Conservation (phyloP, 1,140 invertebrate species). For the Phenacoccus solenopsis region DNA sequence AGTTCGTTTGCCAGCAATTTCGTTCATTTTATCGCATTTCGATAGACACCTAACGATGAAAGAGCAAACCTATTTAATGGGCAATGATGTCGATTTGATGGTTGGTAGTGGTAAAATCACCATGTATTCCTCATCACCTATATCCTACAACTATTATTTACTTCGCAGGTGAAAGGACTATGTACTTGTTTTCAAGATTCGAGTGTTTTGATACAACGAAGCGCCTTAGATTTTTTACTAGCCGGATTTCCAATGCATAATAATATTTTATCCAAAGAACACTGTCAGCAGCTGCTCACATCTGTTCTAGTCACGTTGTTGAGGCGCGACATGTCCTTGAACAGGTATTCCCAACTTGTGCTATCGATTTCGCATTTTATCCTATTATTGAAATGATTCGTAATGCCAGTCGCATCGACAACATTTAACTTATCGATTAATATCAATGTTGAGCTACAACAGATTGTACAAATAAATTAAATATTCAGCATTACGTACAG, state of each 20-base stretch:
- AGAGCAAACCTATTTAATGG: constrained; percentile 75
- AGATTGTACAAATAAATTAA: neutral
- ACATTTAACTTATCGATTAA: too few relatives aligned
- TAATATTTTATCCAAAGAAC: constrained; percentile 54
- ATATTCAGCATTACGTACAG: neutral
- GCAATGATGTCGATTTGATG: constrained; percentile 73
- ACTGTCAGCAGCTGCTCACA: constrained; percentile 64
- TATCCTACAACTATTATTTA: neutral
- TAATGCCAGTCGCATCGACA: too few relatives aligned
- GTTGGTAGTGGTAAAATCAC: constrained; percentile 36
- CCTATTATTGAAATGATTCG: too few relatives aligned
- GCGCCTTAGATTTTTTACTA: constrained; percentile 70
- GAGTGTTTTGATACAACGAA: constrained; percentile 73
- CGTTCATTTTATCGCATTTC: constrained; percentile 68
- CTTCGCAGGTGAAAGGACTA: constrained; percentile 46
- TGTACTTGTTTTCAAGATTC: constrained; percentile 64
- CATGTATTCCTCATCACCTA: neutral
- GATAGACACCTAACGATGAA: constrained; percentile 69
- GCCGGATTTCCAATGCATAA: constrained; percentile 78
- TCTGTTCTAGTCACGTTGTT: constrained; percentile 72
- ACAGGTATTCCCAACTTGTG: too few relatives aligned
- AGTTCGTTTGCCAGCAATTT: constrained; percentile 72
- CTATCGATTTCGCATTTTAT: too few relatives aligned
- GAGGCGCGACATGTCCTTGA: constrained; percentile 82
- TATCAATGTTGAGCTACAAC: too few relatives aligned